phyloP scores from a whole-genome alignment of 2,888 invertebrate genomes.

The Maniola hyperantus region DNA sequence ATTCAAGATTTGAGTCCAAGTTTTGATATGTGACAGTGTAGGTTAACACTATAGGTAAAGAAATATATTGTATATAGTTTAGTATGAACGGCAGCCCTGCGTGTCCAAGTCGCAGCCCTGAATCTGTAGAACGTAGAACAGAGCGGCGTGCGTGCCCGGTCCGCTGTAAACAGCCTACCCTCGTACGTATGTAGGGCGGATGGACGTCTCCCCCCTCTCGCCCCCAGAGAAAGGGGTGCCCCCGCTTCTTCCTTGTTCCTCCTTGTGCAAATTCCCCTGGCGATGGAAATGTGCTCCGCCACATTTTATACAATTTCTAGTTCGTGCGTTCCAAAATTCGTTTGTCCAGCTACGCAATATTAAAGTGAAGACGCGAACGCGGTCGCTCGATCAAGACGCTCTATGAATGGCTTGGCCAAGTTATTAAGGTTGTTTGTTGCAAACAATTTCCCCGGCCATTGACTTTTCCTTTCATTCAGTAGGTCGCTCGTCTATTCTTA shows the following conservation, averaged over 20 bases:
- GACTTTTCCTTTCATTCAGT: constrained; percentile 70
- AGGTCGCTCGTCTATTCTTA: constrained; percentile 49
- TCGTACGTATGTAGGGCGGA: constrained; percentile 74
- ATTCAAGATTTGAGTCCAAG: no score
- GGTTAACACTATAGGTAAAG: neutral
- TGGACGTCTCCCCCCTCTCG: constrained; percentile 64
- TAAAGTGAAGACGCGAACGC: constrained; percentile 40
- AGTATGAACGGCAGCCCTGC: constrained; percentile 64
- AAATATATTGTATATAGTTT: no score
- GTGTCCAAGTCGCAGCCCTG: constrained; percentile 78
- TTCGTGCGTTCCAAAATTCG: constrained; percentile 61
- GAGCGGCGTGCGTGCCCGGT: constrained; percentile 77
- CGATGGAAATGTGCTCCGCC: constrained; percentile 82
- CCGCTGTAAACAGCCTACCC: constrained; percentile 79
- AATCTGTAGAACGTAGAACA: constrained; percentile 78
- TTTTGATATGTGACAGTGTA: no score
- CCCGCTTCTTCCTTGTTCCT: constrained; percentile 80
- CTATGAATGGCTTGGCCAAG: constrained; percentile 61
- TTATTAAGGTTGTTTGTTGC: constrained; percentile 67
- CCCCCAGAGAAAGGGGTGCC: constrained; percentile 78
- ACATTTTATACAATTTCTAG: constrained; percentile 83
- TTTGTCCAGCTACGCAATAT: constrained; percentile 49
- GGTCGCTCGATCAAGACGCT: constrained; percentile 51
- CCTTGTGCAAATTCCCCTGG: constrained; percentile 83
- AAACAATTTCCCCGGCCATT: constrained; percentile 65